Percentiles rank a stretch among this genome's conserved stretches.
Evolutionary conservation across 2,797 vertebrate species (phyloP).

Genomic region (Meda fulgida): DNA sequence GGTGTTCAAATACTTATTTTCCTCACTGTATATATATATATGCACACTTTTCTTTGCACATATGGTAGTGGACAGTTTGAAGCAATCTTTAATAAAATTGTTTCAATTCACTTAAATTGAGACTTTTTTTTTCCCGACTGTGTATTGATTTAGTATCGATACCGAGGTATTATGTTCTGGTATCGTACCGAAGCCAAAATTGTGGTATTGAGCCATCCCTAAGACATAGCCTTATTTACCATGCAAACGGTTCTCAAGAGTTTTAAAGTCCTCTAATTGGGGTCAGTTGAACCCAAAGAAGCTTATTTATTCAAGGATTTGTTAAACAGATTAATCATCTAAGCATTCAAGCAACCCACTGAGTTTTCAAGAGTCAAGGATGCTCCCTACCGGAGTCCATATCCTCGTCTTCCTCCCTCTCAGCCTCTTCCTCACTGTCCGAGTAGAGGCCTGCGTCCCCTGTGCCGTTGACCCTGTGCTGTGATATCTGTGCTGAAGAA

Average conservation of each 20-base stretch:
- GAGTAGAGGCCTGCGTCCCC: constrained; percentile 66
- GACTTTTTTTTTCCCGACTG: too few relatives aligned
- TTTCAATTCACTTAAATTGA: too few relatives aligned
- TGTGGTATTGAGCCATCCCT: too few relatives aligned
- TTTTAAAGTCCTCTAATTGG: background rate
- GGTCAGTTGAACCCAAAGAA: background rate
- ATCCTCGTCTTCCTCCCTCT: constrained; percentile 61
- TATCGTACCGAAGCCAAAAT: too few relatives aligned
- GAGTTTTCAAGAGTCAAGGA: background rate
- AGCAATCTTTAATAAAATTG: too few relatives aligned
- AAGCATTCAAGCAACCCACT: background rate
- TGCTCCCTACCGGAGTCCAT: constrained; percentile 63
- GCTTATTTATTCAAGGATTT: background rate
- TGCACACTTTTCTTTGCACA: too few relatives aligned
- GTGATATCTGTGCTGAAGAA: constrained; percentile 44
- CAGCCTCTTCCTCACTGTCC: constrained; percentile 75
- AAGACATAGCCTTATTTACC: background rate
- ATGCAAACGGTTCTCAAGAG: background rate
- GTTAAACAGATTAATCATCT: background rate
- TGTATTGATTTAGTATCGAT: too few relatives aligned
- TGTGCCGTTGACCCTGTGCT: constrained; percentile 56
- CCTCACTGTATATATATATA: too few relatives aligned
- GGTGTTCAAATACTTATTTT: too few relatives aligned
- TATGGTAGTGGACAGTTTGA: too few relatives aligned
- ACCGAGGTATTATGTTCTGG: too few relatives aligned